Evolutionary conservation across 1,140 invertebrate species (phyloP).

Genomic region (Drosophila auraria): DNA sequence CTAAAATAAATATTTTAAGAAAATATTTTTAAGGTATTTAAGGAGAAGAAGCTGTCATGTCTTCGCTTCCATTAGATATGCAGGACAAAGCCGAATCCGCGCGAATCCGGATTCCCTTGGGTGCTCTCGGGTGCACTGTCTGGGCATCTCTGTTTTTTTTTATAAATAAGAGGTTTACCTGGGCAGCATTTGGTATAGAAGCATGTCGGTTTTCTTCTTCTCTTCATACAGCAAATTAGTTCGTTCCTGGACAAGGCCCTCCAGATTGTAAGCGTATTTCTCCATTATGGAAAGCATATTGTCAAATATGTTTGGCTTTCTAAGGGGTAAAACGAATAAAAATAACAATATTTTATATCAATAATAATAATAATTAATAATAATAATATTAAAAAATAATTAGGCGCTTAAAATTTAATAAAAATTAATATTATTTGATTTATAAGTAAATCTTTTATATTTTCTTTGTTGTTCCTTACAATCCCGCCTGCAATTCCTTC

Average conservation of each 20-base stretch:
- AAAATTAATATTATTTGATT: not conserved
- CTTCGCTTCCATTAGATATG: not conserved
- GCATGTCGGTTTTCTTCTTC: conserved; percentile 96
- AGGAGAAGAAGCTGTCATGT: no score
- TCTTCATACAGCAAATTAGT: conserved; percentile 96
- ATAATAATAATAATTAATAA: no score
- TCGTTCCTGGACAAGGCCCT: conserved; percentile 94
- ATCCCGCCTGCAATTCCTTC: conserved; percentile 91
- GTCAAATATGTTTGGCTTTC: conserved; percentile 97
- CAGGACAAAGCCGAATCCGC: not conserved
- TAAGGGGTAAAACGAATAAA: not conserved
- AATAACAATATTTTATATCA: no score
- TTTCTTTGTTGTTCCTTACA: conserved; percentile 86
- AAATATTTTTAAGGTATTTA: no score
- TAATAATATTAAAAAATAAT: no score
- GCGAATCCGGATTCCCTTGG: no score
- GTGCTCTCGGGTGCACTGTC: no score
- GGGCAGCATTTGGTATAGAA: conserved; percentile 95
- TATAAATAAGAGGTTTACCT: conserved; percentile 86
- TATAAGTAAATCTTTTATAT: not conserved
- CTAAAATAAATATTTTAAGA: not conserved
- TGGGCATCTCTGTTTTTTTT: not conserved
- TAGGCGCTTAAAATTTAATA: not conserved
- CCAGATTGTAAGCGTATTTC: conserved; percentile 97
- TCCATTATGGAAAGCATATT: conserved; percentile 98